Conservation (phyloP, 92 coral and sea anemone genomes). For the Muricea muricata region DNA sequence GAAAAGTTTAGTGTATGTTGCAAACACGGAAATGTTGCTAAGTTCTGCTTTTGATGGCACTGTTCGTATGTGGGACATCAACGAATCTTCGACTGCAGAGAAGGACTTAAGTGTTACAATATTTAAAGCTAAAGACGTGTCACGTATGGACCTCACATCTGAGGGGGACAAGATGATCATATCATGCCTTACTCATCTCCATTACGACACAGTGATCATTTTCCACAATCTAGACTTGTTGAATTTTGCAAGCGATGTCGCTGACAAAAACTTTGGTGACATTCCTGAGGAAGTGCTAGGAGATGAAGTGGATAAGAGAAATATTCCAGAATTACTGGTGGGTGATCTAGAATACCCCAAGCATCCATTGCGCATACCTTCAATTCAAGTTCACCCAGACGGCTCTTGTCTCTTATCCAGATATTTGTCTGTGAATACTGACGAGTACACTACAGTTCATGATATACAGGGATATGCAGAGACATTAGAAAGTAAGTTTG, state of each 20-base stretch:
- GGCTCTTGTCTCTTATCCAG: slow-evolving; percentile 86
- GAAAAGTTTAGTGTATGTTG: slow-evolving; percentile 83
- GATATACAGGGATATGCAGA: slow-evolving; percentile 68
- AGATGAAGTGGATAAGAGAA: slow-evolving; percentile 42
- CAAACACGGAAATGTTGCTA: slow-evolving; percentile 68
- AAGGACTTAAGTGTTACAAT: slow-evolving; percentile 46
- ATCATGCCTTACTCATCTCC: slow-evolving; percentile 46
- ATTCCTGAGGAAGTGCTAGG: background rate
- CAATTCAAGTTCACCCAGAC: slow-evolving; percentile 90
- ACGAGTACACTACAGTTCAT: slow-evolving; percentile 94
- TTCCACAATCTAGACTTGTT: slow-evolving; percentile 82
- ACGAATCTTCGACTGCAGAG: slow-evolving; percentile 65
- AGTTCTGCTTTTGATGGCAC: slow-evolving; percentile 96
- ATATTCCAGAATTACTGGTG: slow-evolving; percentile 68
- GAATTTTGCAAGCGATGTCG: slow-evolving; percentile 56
- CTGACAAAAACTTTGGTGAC: slow-evolving; percentile 48
- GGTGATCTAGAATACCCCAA: slow-evolving; percentile 79
- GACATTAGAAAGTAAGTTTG: background rate
- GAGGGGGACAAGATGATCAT: slow-evolving; percentile 80
- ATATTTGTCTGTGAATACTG: slow-evolving; percentile 68
- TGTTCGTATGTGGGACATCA: slow-evolving; percentile 85
- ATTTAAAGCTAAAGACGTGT: slow-evolving; percentile 64
- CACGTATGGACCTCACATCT: slow-evolving; percentile 88
- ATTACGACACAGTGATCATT: slow-evolving; percentile 72
- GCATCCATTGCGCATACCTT: slow-evolving; percentile 88